Base-by-base conservation (phyloP, 2,113 vertebrate species). In the Phrynosoma blainvillii region DNA sequence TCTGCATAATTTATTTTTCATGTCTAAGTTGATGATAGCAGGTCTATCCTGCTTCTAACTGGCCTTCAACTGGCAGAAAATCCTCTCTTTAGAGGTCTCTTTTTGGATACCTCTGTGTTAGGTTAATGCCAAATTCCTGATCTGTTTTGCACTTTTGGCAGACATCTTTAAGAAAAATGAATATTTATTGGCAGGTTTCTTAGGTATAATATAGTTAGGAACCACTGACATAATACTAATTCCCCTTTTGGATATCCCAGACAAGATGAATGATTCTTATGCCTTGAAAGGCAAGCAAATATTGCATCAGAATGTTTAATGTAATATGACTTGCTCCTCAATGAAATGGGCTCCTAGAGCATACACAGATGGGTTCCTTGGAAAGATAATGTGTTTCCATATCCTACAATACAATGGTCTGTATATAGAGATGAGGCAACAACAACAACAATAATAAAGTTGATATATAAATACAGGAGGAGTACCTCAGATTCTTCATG, bases 91-190 rank as follows among this genome's bases (percentile, higher is more conserved):
- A 47, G 62, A 89, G n/a, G 23, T 85, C 30, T 86, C 59, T 56
- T 88, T 47, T 84, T 87, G 73, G 0, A 1, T 86, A 89, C 84
- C 27, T 88, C 56, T 71, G 14, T 89, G 92, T 90, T 70, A 42
- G 65, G 40, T 92, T 88, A 42, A 11, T 87, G n/a, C 84, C 91
- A 91, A 84, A 1, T 52, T 76, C 79, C 59, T 66, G 79, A 76
- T 76, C 56, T 25, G 71, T 76, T 77, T 73, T 21, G 47, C 77
- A 83, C 59, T 68, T 32, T 83, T 78, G 74, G 81, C 80, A 77
- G 30, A 21, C 54, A 78, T 68, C n/a, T 83, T 23, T 68, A 84
- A 83, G 40, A 66, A 76, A 77, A 47, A n/a, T 12, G 27, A 54
- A n/a, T 11, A 18, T 83, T 83, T 83, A 62, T 68, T 84, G 87